Evolutionary conservation across 53 echinoderm and acorn worm genomes (phyloP).

Genomic region (Zoroaster sp.): DNA sequence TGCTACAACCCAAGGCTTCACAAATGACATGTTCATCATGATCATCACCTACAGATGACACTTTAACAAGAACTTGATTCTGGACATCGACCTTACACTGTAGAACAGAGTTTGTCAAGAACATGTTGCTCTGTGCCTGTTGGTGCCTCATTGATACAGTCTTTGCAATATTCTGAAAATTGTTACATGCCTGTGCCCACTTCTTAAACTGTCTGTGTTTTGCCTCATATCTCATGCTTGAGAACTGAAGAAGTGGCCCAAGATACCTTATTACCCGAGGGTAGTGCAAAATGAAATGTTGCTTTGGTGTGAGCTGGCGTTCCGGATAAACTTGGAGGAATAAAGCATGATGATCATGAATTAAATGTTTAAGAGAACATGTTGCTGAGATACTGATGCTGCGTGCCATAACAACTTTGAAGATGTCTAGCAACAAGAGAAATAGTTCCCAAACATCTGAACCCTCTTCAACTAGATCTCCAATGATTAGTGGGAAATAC

Average conservation of each 20-base stretch:
- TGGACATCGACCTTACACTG: background rate
- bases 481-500: conserved; percentile 61
- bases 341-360: conserved; percentile 53
- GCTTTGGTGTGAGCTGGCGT: conserved; percentile 57
- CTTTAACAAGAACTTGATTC: conserved; percentile 2
- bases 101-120: background rate
- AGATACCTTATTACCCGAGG: background rate
- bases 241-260: conserved; percentile 37
- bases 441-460: conserved; percentile 36
- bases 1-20: background rate
- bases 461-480: conserved; percentile 32
- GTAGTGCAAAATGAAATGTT: conserved; percentile 62
- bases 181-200: conserved; percentile 48
- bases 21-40: background rate
- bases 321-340: conserved; percentile 7
- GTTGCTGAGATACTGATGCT: conserved; percentile 41
- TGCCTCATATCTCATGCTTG: conserved; percentile 39
- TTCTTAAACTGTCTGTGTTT: conserved; percentile 55
- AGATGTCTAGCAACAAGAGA: conserved; percentile 39
- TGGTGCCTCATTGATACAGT: conserved; percentile 52
- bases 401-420: conserved; percentile 48
- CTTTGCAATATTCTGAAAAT: conserved; percentile 53
- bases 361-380: conserved; percentile 26
- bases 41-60: conserved; percentile 6
- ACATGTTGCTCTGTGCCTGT: background rate